phyloP scores from a whole-genome alignment of 2,797 vertebrate species.

The Sebastes ruberrimus region DNA sequence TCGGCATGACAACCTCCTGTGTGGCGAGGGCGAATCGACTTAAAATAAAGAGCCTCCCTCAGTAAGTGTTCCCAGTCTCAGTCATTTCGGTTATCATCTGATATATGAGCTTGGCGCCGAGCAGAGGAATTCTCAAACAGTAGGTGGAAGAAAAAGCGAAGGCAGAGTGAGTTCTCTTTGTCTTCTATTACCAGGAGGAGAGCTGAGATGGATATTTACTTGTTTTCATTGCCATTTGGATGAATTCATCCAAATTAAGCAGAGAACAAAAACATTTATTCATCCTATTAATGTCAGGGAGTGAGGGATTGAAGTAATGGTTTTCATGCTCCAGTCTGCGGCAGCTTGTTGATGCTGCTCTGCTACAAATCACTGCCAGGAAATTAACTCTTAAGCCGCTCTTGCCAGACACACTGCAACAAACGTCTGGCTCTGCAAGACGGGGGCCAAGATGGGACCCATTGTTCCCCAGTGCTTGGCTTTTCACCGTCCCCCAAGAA shows the following conservation, averaged over 20 bases:
- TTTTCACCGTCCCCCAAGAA: slow-evolving; percentile 37
- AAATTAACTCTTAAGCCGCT: slow-evolving; percentile 77
- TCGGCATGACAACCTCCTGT: slow-evolving; percentile 52
- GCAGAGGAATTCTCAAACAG: slow-evolving; percentile 51
- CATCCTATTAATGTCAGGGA: slow-evolving; percentile 81
- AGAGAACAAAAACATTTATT: slow-evolving; percentile 79
- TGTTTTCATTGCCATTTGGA: slow-evolving; percentile 77
- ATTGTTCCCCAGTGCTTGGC: slow-evolving; percentile 44
- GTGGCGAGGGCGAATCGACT: slow-evolving; percentile 46
- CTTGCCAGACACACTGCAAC: slow-evolving; percentile 57
- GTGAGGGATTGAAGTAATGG: slow-evolving; percentile 78
- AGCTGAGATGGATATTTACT: slow-evolving; percentile 73
- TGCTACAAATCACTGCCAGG: slow-evolving; percentile 77
- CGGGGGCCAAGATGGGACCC: slow-evolving; percentile 21
- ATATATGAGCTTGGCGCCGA: slow-evolving; percentile 51
- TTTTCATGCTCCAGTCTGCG: slow-evolving; percentile 73
- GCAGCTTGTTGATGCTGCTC: slow-evolving; percentile 71
- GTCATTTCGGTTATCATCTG: slow-evolving; percentile 64
- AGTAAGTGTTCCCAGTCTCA: slow-evolving; percentile 48
- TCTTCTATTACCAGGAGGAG: slow-evolving; percentile 58
- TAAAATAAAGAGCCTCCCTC: slow-evolving; percentile 60
- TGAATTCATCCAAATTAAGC: slow-evolving; percentile 81
- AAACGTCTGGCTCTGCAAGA: slow-evolving; percentile 60
- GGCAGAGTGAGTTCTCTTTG: slow-evolving; percentile 56
- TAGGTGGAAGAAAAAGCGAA: slow-evolving; percentile 56